Percentiles rank a stretch among this genome's conserved stretches.
These are phyloP conservation scores for Lamprotornis superbus DNA, from an alignment of 2,113 vertebrate genomes.

Conservation along the genomic window DNA sequence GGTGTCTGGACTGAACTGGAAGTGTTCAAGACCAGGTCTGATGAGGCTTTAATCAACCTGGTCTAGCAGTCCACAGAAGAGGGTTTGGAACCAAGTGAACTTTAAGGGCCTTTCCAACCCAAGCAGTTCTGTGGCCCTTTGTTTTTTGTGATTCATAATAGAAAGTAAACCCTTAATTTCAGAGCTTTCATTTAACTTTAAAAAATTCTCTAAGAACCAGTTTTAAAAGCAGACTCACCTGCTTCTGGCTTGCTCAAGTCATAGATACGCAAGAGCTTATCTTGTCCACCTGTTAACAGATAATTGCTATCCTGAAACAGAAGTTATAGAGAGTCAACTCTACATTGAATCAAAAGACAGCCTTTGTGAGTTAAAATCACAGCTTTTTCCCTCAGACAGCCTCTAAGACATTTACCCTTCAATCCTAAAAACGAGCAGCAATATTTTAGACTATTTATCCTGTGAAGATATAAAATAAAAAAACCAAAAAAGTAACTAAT, in stretches of 20 bases:
- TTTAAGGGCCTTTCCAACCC: neutral
- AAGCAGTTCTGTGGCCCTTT: neutral
- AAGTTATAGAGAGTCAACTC: conserved; percentile 45
- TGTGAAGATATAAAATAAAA: neutral
- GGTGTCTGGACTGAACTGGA: neutral
- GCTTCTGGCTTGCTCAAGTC: conserved; percentile 91
- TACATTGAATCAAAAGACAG: neutral
- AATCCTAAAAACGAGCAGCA: accelerated
- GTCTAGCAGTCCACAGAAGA: neutral
- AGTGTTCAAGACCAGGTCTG: neutral
- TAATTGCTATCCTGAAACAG: conserved; percentile 89
- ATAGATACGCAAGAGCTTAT: conserved; percentile 94
- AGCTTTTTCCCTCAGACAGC: neutral
- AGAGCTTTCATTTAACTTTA: neutral
- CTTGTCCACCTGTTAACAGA: conserved; percentile 93
- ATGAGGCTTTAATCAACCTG: neutral
- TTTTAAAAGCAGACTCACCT: conserved; percentile 73
- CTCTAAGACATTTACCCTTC: neutral
- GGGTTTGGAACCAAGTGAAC: neutral
- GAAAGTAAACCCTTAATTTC: neutral
- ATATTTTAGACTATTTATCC: neutral
- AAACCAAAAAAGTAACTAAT: neutral
- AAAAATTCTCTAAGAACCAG: neutral
- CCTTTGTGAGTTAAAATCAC: neutral
- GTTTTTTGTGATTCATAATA: neutral